Base-by-base conservation (phyloP, 2,888 invertebrate species). In the Leucophora obtusa region DNA sequence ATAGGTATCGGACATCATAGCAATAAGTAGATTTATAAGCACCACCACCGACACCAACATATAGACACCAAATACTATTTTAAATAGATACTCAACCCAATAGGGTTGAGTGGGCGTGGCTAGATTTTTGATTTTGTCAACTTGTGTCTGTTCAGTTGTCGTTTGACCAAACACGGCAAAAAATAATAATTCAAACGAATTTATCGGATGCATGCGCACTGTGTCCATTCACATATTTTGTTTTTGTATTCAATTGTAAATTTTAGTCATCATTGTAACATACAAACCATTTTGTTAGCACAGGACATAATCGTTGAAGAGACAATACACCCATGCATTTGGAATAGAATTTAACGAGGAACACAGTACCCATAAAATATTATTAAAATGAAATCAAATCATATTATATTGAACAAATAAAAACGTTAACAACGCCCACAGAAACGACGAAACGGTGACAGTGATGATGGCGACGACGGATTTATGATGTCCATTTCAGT, bases 1-100 rank as follows among this genome's bases (percentile, higher is more conserved):
- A 91, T 99, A 99, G 82, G 99, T 99, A 93, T 99, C 99, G 89
- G 98, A 98, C 98, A 99, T 99, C 99, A 99, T 99, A 93, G 99
- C 99, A 93, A 99, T 99, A 90, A 99, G 95, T 85, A 99, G 94
- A 92, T 99, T 99, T 92, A 99, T 99, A 87, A 99, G 94, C 87
- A 99, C 99, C 90, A 99, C 97, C 88, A 99, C 96, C 83, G 98
- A 98, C 87, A 99, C 98, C 94, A 99, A 93, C 97, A 99, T 96
- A 93, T 99, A 99, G 89, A 97, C 95, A 86, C 96, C 96, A 91
- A 95, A 96, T 85, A 95, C 94, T 89, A 96, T 93, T 93, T 96
- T 96, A 93, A 96, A 97, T 87, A 97, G 93, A 88, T 94, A 94
- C 89, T 94, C 94, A 79, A 96, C 96, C 96, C 96, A 97, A 66